These are phyloP conservation scores for Tetraodon nigroviridis DNA, from an alignment of 2,113 vertebrate species.

Conservation along the genomic window DNA sequence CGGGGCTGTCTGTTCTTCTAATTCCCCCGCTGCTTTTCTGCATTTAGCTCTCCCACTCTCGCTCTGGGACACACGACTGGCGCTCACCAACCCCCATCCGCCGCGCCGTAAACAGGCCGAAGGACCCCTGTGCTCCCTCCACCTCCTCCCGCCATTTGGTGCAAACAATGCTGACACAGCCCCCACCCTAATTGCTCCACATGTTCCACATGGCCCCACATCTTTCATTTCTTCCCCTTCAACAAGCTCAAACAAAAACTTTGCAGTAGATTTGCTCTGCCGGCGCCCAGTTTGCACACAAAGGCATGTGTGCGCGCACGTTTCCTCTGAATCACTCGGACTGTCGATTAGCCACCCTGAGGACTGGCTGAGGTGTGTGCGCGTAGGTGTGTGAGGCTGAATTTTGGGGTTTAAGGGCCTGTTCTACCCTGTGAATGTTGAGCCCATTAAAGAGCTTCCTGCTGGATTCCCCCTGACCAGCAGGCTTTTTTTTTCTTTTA, in stretches of 20 bases:
- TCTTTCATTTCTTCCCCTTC: constrained; percentile 48
- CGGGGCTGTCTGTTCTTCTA: constrained; percentile 48
- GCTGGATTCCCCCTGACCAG: constrained; percentile 48
- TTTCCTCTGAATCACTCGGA: constrained; percentile 20
- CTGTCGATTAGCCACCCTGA: constrained; percentile 14
- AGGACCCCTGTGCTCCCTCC: constrained; percentile 44
- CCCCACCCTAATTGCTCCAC: constrained; percentile 63
- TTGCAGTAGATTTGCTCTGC: constrained; percentile 19
- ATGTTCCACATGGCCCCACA: constrained; percentile 61
- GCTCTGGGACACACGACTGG: constrained; percentile 45
- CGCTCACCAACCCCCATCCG: constrained; percentile 54
- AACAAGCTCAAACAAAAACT: constrained; percentile 41
- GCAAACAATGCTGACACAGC: constrained; percentile 71
- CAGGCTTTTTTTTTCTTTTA: constrained; percentile 26
- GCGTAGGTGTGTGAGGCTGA: constrained; percentile 8
- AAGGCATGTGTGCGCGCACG: not conserved
- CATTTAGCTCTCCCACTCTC: constrained; percentile 32
- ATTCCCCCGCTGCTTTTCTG: constrained; percentile 46
- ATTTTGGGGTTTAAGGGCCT: constrained; percentile 21
- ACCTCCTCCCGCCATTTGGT: constrained; percentile 63
- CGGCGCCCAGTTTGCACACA: not conserved
- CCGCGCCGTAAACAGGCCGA: constrained; percentile 53
- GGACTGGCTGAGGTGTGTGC: constrained; percentile 9
- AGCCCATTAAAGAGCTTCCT: constrained; percentile 62
- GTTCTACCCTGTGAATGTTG: constrained; percentile 22